Evolutionary conservation across 1,140 invertebrate genomes (phyloP).

Genomic region (Cecropterus lyciades): DNA sequence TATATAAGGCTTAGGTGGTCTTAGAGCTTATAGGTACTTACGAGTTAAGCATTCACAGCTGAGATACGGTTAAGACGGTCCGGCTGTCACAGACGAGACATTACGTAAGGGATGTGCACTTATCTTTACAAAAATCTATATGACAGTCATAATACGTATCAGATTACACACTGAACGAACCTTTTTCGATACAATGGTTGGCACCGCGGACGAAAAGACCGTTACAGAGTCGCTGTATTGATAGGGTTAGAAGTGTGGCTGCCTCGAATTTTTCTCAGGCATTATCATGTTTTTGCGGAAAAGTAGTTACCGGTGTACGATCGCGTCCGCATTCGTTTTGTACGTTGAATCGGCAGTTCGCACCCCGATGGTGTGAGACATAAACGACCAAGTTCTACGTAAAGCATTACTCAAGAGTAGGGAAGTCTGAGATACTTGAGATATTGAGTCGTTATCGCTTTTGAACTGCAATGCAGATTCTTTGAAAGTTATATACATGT

Average conservation of each 20-base stretch:
- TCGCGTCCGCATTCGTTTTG: constrained; percentile 64
- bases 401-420: constrained; percentile 2
- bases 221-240: constrained; percentile 55
- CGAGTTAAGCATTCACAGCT: constrained; percentile 16
- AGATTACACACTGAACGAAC: constrained; percentile 50
- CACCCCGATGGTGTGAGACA: constrained; percentile 29
- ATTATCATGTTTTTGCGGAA: constrained; percentile 71
- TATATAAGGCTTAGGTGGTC: neutral
- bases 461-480: neutral
- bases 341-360: constrained; percentile 51
- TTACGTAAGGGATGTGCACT: constrained; percentile 13
- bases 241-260: constrained; percentile 53
- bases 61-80: constrained; percentile 16
- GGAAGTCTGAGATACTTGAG: constrained; percentile 1
- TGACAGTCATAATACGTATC: constrained; percentile 23
- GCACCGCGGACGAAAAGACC: constrained; percentile 40
- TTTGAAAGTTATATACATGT: no score
- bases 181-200: constrained; percentile 46
- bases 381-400: constrained; percentile 3
- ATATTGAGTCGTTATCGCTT: neutral
- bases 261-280: constrained; percentile 66
- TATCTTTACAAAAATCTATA: constrained; percentile 27
- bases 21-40: constrained; percentile 17
- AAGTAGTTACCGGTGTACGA: constrained; percentile 78
- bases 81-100: constrained; percentile 10